Conservation (phyloP, 2,888 invertebrate species). For the Zele albiditarsus region DNA sequence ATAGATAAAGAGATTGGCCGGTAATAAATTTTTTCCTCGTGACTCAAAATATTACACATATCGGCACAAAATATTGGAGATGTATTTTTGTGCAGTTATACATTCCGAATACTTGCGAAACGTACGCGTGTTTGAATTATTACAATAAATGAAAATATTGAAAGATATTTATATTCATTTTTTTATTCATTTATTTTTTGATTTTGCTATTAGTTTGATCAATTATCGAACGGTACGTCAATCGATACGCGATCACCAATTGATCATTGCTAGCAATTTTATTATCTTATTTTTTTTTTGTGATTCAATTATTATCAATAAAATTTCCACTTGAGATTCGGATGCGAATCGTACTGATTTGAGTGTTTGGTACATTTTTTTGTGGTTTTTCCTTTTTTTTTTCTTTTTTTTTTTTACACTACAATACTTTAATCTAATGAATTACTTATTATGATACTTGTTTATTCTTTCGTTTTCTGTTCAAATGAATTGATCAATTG, state of each 20-base stretch:
- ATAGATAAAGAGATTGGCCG: background rate
- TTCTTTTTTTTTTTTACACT: background rate
- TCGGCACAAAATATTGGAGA: background rate
- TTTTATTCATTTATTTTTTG: constrained; percentile 25
- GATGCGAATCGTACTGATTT: background rate
- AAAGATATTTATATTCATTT: constrained; percentile 13
- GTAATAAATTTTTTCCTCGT: background rate
- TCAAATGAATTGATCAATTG: background rate
- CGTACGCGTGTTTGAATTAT: background rate
- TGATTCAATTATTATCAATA: constrained; percentile 7
- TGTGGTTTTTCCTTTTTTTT: background rate
- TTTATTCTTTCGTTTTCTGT: background rate
- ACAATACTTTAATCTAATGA: background rate
- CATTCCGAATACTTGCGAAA: constrained; percentile 1
- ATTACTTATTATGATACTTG: background rate
- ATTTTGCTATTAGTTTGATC: background rate
- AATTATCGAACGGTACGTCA: background rate
- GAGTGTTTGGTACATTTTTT: background rate
- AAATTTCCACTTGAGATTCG: background rate
- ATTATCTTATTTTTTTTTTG: constrained; percentile 1
- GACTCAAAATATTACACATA: background rate
- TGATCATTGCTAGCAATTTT: constrained; percentile 15
- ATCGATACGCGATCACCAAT: background rate
- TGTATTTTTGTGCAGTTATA: background rate
- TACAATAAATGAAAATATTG: constrained; percentile 3